A percentile compares a stretch with the other conserved stretches of the same genome.
phyloP scores from a whole-genome alignment of 2,113 vertebrate genomes.

The Mesitornis unicolor region DNA sequence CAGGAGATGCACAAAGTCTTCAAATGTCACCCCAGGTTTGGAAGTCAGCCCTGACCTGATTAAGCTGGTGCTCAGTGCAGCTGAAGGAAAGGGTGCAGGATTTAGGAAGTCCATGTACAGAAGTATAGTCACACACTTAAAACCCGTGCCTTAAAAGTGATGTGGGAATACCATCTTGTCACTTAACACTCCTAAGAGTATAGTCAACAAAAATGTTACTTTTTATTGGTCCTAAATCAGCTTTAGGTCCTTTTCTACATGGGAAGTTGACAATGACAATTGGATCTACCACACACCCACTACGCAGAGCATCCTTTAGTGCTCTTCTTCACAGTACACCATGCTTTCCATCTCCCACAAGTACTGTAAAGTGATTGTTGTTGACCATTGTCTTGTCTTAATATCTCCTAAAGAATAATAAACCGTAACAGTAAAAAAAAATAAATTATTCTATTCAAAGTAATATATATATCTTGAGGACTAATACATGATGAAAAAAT shows the following conservation, averaged over 20 bases:
- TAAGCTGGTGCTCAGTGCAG: not conserved
- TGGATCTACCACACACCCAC: not conserved
- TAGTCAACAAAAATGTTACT: not conserved
- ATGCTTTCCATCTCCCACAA: not conserved
- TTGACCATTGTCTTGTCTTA: conserved; percentile 63
- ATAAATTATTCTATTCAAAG: not conserved
- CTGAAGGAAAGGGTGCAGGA: not conserved
- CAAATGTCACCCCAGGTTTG: not conserved
- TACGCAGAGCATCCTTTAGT: not conserved
- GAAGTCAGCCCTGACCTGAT: not conserved
- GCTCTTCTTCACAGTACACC: not conserved
- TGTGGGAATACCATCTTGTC: not conserved
- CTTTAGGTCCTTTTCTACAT: not conserved
- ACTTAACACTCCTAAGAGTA: not conserved
- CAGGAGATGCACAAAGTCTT: not conserved
- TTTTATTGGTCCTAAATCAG: not conserved
- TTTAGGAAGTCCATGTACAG: not conserved
- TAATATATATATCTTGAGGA: conserved; percentile 57
- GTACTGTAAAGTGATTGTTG: conserved; percentile 42
- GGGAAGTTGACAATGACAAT: not conserved
- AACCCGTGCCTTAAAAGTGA: not conserved
- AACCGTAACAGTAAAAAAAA: conserved; percentile 14
- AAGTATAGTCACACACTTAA: not conserved
- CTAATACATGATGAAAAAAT: conserved; percentile 54
- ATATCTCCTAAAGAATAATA: conserved; percentile 65